A percentile compares a stretch with the other conserved stretches of the same genome.
phyloP scores from a whole-genome alignment of 2,797 vertebrate genomes.

The Pipistrellus nathusii region DNA sequence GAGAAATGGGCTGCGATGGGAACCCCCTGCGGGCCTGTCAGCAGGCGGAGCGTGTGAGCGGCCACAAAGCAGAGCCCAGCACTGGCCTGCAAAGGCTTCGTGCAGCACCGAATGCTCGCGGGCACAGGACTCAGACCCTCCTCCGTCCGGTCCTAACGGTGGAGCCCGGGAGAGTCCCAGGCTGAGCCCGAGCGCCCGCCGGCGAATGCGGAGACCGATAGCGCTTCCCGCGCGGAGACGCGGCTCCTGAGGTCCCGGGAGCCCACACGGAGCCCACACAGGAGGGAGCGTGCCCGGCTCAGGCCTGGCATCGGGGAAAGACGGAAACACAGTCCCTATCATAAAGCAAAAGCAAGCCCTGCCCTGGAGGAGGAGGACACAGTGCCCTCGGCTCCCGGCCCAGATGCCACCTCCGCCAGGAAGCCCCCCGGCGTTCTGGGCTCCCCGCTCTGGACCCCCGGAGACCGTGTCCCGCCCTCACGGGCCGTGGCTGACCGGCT shows the following conservation, averaged over 20 bases:
- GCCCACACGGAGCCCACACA: too few species aligned
- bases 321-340: background rate
- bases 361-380: background rate
- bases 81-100: too few species aligned
- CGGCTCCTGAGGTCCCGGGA: background rate
- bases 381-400: background rate
- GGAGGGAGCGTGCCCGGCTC: fast-evolving
- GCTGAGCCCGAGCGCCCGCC: background rate
- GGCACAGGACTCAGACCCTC: too few species aligned
- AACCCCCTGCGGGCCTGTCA: background rate
- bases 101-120: too few species aligned
- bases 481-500: background rate
- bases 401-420: background rate
- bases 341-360: background rate
- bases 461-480: background rate
- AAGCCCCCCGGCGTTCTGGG: background rate
- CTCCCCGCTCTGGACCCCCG: background rate
- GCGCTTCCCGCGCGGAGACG: background rate
- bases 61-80: too few species aligned
- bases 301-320: background rate
- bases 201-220: background rate
- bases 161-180: background rate
- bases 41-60: background rate
- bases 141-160: background rate
- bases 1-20: background rate